Percentiles rank a stretch among this genome's conserved stretches.
phyloP scores from a whole-genome alignment of 1,140 invertebrate genomes.

The Trichonephila clavata region DNA sequence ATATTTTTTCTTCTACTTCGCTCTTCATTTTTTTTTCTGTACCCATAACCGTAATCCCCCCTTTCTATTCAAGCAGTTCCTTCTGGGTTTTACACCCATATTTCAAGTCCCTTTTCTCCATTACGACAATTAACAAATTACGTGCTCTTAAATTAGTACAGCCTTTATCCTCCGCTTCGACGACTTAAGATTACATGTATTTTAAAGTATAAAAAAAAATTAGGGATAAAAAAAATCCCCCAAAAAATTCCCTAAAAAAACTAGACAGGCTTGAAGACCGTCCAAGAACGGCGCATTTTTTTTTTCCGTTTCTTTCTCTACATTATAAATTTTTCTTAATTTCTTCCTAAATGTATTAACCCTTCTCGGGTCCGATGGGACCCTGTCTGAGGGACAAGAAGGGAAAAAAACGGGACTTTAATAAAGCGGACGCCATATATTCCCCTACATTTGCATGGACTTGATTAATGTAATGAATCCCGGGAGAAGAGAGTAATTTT shows the following conservation, averaged over 20 bases:
- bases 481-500: slow-evolving; percentile 50
- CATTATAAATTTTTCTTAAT: slow-evolving; percentile 68
- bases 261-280: background rate
- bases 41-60: background rate
- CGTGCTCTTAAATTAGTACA: background rate
- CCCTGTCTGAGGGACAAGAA: background rate
- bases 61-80: background rate
- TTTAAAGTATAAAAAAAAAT: slow-evolving; percentile 38
- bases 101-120: background rate
- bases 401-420: background rate
- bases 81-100: slow-evolving; percentile 19
- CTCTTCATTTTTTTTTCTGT: background rate
- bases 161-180: background rate
- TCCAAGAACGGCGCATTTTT: background rate
- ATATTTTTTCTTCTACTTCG: background rate
- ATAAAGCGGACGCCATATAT: slow-evolving; percentile 39
- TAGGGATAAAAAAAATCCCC: background rate
- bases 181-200: slow-evolving; percentile 43
- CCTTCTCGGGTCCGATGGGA: slow-evolving; percentile 41
- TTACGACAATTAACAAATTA: slow-evolving; percentile 72
- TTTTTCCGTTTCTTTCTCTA: background rate
- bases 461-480: slow-evolving; percentile 71
- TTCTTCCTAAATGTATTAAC: slow-evolving; percentile 64
- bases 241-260: background rate
- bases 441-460: background rate